These are phyloP conservation scores for Parnassius apollo DNA, from an alignment of 2,888 invertebrate species.

Conservation along the genomic window DNA sequence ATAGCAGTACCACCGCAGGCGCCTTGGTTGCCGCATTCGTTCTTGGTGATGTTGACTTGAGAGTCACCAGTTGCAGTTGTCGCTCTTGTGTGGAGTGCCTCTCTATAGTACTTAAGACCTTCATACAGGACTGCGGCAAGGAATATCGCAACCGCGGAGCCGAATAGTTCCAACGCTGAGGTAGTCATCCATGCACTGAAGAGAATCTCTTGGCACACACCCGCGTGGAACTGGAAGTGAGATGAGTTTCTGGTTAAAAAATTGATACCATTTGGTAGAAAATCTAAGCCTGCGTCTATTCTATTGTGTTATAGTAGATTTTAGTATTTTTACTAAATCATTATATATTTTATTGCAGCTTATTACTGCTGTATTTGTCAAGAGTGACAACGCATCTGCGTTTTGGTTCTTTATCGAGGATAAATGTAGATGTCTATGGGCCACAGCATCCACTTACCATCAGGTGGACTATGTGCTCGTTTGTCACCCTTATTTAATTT, in stretches of 20 bases:
- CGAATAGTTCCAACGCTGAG: constrained; percentile 87
- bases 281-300: too few species aligned
- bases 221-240: constrained; percentile 87
- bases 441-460: too few species aligned
- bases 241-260: neutral
- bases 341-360: too few species aligned
- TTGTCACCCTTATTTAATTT: too few species aligned
- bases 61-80: constrained; percentile 57
- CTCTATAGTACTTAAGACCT: constrained; percentile 92
- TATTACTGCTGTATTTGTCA: too few species aligned
- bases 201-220: constrained; percentile 88
- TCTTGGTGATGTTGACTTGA: constrained; percentile 74
- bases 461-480: too few species aligned
- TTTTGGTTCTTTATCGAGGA: too few species aligned
- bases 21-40: constrained; percentile 66
- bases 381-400: too few species aligned
- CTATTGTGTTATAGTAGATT: too few species aligned
- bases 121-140: constrained; percentile 96
- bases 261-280: too few species aligned
- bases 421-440: too few species aligned
- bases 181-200: constrained; percentile 90
- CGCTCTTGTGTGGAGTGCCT: constrained; percentile 63
- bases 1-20: constrained; percentile 59
- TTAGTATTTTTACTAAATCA: too few species aligned
- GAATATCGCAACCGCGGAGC: constrained; percentile 94